Evolutionary conservation across 2,888 invertebrate genomes (phyloP).

Genomic region (Himalopsyche kuldschensis): DNA sequence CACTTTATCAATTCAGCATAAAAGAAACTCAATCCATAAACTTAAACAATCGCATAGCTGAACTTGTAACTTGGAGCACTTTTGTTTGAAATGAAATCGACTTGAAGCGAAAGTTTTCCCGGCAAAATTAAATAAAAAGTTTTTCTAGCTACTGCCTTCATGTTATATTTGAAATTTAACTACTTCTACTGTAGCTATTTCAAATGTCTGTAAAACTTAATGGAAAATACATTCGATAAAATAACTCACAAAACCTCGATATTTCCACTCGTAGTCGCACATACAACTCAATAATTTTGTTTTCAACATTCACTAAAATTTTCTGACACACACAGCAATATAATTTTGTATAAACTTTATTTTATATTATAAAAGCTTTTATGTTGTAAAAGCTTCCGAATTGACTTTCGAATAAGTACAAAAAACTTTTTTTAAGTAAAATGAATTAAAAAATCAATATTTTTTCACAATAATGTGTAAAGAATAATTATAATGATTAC

Average conservation of each 20-base stretch:
- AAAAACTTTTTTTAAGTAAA: no score
- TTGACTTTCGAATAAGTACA: no score
- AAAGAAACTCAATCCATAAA: background rate
- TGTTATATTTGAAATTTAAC: background rate
- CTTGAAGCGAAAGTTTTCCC: background rate
- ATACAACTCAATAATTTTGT: no score
- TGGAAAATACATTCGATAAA: background rate
- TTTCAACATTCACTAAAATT: no score
- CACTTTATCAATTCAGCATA: background rate
- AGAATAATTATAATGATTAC: no score
- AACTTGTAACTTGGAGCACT: background rate
- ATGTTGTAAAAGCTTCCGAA: no score
- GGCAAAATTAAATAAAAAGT: background rate
- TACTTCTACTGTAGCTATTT: background rate
- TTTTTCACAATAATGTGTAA: no score
- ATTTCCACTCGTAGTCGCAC: no score
- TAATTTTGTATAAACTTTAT: no score
- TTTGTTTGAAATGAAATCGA: background rate
- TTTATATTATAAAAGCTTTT: no score
- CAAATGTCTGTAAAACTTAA: background rate
- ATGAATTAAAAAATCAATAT: no score
- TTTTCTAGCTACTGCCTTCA: background rate
- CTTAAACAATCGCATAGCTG: conserved; percentile 8
- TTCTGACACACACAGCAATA: no score
- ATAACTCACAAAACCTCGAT: background rate